Base-by-base conservation (phyloP, 2,888 invertebrate species). In the Stenurella melanura region DNA sequence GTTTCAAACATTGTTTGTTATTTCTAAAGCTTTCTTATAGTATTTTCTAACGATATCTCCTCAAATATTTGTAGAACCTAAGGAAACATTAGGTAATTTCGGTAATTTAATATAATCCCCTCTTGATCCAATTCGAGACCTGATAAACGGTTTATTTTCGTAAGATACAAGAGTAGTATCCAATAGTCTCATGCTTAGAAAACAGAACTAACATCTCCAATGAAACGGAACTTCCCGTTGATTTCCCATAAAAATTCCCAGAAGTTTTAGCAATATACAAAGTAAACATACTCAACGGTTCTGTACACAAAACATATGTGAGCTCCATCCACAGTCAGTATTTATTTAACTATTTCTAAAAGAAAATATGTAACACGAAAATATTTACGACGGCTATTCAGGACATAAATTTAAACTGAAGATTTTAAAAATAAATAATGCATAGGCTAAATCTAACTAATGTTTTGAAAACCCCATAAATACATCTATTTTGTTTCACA, bases 81-180 rank as follows among this genome's bases (percentile, higher is more conserved):
- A 73, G 69, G 64, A 73, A 75, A 75, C 67, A 73, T 73, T 73
- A 60, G 50, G 60, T 73, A 57, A 67, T 73, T 60, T 73, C 58
- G 21, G 42, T 67, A 67, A 67, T 67, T 67, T 57, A 38, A 73
- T 73, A 67, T 64, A 67, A 54, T 67, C 67, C 54, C 67, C 67
- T 0, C 30, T 17, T 26, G 67, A 67, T 67, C 54, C 67, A 67
- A 66, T 66, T 66, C 21, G 19, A 26, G 67, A 67, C 18, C 54
- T 54, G 67, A 67, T 67, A 67, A 61, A 67, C 19, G 19, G 54
- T 67, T 38, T 67, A 67, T 67, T 67, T 67, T 67, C 42, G 26
- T 54, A 54, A 21, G 54, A 12, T 21, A 9, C 18, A 26, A 11
- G 67, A 54, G 67, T 21, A 50, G 61, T 61, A 61, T 34, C 61